Conservation (phyloP, 2,113 vertebrate species). For the Dolichallabes microphthalmus region DNA sequence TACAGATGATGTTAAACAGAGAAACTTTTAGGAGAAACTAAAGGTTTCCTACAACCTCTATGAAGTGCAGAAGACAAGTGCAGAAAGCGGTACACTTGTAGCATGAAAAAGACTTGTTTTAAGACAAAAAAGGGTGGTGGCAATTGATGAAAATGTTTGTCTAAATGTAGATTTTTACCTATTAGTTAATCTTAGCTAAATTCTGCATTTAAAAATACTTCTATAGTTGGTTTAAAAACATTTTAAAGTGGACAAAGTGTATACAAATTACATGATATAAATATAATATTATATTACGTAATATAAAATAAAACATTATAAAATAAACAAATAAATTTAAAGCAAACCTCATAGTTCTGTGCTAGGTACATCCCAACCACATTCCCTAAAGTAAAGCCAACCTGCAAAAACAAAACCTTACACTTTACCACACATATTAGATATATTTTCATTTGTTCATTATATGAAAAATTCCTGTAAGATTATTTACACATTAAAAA, state of each 20-base stretch:
- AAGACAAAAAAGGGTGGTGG: too few species aligned
- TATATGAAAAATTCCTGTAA: background rate
- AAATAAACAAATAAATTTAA: background rate
- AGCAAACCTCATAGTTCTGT: constrained; percentile 94
- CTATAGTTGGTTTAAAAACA: background rate
- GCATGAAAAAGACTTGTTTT: too few species aligned
- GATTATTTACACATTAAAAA: background rate
- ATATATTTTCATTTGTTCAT: background rate
- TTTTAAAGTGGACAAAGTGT: background rate
- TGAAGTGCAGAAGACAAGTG: too few species aligned
- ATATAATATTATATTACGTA: too few species aligned
- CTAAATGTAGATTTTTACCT: background rate
- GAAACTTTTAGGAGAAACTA: too few species aligned
- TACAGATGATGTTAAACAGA: too few species aligned
- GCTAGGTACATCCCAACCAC: constrained; percentile 96
- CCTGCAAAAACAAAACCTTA: constrained; percentile 65
- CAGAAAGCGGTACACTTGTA: too few species aligned
- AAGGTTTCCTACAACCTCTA: too few species aligned
- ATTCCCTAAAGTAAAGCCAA: constrained; percentile 93
- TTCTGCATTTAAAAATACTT: background rate
- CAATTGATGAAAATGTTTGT: too few species aligned
- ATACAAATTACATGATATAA: too few species aligned
- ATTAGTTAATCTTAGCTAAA: background rate
- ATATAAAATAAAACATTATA: too few species aligned
- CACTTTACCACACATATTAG: background rate